Evolutionary conservation across 2,797 vertebrate species (phyloP), one percentile per base, ranked within the genome.

Genomic region (Protosalanx chinensis): DNA sequence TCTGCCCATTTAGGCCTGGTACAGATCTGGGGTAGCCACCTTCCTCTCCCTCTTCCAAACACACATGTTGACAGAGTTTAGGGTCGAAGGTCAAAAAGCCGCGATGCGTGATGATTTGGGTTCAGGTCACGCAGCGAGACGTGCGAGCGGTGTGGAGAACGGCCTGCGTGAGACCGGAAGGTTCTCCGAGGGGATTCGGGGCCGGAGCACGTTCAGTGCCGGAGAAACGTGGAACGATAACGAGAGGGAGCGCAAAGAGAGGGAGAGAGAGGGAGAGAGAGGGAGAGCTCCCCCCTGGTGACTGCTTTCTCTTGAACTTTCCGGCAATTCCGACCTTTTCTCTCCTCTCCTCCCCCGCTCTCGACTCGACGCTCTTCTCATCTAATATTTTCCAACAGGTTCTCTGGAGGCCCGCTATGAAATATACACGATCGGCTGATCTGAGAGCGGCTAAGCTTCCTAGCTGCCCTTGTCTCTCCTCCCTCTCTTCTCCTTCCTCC

Each of bases 181-280:
- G 37, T 41, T 2, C 37, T 41, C 37, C 4, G 51, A n/a, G 16
- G 49, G 16, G 49, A 51, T 13, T 13, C 2, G 16, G 51, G 51
- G 51, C 4, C 0, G 51, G 51, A 53, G 51, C 0, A 16, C 3
- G 51, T 41, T 41, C 37, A 41, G 18, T 4, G 51, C 13, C 4
- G 18, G 51, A n/a, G 18, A n/a, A 16, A 5, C 13, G 2, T 16
- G 51, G 4, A n/a, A 3, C 4, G 2, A 63, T 16, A 63, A 64
- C 2, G 4, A 35, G 29, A 29, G 30, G 32, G 30, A n/a, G 12
- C 62, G 23, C 30, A 10, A 62, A 49, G 37, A 16, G 23, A 29
- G 61, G 3, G 12, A 20, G n/a, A 76, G 33, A 68, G 66, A 53
- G 53, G 70, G 23, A 67, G 29, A 41, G 30, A 72, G 37, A 35